These are phyloP conservation scores for Dryobotodes eremita DNA, from an alignment of 2,888 invertebrate genomes.

Conservation along the genomic window DNA sequence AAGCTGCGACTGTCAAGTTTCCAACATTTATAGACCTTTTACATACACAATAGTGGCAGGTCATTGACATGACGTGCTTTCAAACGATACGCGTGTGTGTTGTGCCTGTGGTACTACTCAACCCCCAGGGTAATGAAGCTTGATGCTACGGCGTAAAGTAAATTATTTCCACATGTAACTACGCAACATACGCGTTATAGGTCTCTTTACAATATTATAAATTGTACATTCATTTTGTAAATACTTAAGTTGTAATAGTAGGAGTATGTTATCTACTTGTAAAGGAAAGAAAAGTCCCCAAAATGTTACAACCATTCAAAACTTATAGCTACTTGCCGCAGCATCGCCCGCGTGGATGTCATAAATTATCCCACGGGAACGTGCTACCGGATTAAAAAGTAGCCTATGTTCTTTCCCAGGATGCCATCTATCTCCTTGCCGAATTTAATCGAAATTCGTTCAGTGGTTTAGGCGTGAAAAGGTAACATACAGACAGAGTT, in stretches of 20 bases:
- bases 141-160: slow-evolving; percentile 21
- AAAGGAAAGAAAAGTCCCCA: not conserved
- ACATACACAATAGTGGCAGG: not conserved
- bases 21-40: slow-evolving; percentile 1
- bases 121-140: slow-evolving; percentile 25
- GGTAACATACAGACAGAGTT: too few species aligned
- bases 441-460: too few species aligned
- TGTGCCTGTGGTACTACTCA: not conserved
- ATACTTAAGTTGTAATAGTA: not conserved
- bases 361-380: too few species aligned
- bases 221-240: not conserved
- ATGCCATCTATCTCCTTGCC: too few species aligned
- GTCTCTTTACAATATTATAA: not conserved
- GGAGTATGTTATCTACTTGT: not conserved
- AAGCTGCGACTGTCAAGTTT: not conserved
- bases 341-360: too few species aligned
- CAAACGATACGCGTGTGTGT: slow-evolving; percentile 1
- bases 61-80: slow-evolving; percentile 22
- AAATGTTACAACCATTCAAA: too few species aligned
- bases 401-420: too few species aligned
- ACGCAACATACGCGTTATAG: not conserved
- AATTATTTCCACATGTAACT: slow-evolving; percentile 38
- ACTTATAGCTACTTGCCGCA: too few species aligned
- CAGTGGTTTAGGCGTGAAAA: too few species aligned
- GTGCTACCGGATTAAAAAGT: too few species aligned